phyloP scores from a whole-genome alignment of 2,888 invertebrate species.

The Phrixothrix hirtus region DNA sequence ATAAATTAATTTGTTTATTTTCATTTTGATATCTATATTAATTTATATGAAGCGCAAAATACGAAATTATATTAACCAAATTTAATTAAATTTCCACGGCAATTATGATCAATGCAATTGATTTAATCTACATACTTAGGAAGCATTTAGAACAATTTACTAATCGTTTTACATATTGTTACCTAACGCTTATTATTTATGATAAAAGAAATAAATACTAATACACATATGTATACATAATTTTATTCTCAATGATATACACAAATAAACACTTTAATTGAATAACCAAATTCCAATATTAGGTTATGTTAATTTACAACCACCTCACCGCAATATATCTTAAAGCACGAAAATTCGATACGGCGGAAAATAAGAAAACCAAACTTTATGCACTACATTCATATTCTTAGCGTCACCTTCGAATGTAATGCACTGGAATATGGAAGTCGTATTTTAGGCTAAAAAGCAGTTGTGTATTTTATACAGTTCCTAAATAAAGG shows the following conservation, averaged over 20 bases:
- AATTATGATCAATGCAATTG: slow-evolving; percentile 12
- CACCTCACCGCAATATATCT: neutral
- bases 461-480: slow-evolving; percentile 17
- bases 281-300: neutral
- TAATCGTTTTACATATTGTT: neutral
- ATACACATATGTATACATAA: no score
- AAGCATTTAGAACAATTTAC: neutral
- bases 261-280: no score
- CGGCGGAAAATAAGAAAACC: slow-evolving; percentile 4
- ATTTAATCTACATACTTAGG: slow-evolving; percentile 13
- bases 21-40: slow-evolving; percentile 16
- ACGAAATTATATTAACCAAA: slow-evolving; percentile 18
- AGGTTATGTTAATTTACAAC: neutral
- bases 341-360: slow-evolving; percentile 4
- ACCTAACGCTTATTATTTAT: neutral
- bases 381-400: slow-evolving; percentile 9
- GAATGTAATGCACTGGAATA: slow-evolving; percentile 17
- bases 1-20: slow-evolving; percentile 25
- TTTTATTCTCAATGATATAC: no score
- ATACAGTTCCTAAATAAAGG: slow-evolving; percentile 13
- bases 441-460: slow-evolving; percentile 17
- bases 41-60: slow-evolving; percentile 18
- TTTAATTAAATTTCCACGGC: slow-evolving; percentile 19
- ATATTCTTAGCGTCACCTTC: slow-evolving; percentile 13
- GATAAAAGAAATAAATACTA: neutral